Evolutionary conservation across 2,888 invertebrate species (phyloP).

Genomic region (Agelastica alni): DNA sequence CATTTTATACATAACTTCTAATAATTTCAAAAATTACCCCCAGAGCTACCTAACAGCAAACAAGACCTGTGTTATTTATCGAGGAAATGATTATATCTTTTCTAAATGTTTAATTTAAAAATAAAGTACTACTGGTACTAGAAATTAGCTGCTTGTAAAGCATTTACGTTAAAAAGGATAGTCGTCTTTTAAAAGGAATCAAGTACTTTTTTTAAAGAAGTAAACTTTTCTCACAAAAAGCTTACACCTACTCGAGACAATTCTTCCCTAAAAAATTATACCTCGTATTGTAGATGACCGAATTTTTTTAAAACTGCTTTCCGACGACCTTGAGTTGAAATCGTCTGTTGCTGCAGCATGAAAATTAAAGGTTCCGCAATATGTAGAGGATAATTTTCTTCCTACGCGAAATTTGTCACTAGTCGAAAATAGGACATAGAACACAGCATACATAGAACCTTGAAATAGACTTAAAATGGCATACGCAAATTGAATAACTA

Average conservation of each 20-base stretch:
- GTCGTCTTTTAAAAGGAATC: no score
- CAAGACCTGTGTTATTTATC: no score
- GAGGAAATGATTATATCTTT: no score
- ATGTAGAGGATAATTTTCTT: neutral
- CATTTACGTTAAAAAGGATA: no score
- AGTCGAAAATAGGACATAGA: neutral
- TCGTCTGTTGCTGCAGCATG: slow-evolving; percentile 11
- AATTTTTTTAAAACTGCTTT: slow-evolving; percentile 11
- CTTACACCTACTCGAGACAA: slow-evolving; percentile 10
- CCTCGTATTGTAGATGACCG: slow-evolving; percentile 13
- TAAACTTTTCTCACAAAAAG: no score
- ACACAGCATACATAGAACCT: slow-evolving; percentile 3
- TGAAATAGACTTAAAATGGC: slow-evolving; percentile 14
- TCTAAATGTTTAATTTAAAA: no score
- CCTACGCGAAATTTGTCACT: slow-evolving; percentile 10
- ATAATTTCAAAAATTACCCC: no score
- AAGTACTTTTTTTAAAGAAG: no score
- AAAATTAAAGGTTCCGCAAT: slow-evolving; percentile 19
- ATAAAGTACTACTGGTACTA: no score
- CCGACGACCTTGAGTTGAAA: slow-evolving; percentile 12
- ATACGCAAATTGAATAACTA: slow-evolving; percentile 17
- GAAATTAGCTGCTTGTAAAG: no score
- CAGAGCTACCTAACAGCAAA: no score
- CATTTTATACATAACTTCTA: no score
- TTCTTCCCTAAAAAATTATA: slow-evolving; percentile 1